Conservation (phyloP, 2,888 invertebrate species). For the Himalopsyche japonica region DNA sequence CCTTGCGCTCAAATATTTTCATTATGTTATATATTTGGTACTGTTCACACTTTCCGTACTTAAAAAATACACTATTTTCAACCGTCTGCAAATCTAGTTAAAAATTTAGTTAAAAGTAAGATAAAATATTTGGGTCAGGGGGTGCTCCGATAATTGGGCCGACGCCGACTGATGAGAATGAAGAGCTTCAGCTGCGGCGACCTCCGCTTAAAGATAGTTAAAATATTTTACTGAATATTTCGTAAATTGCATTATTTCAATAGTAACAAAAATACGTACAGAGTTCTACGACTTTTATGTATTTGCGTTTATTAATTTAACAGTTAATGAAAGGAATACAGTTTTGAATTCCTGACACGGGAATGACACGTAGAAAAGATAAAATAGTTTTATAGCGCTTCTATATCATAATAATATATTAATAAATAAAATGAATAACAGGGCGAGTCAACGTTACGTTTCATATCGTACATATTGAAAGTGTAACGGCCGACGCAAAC, state of each 20-base stretch:
- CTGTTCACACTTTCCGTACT: neutral
- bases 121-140: neutral
- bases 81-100: neutral
- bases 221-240: neutral
- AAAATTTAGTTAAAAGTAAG: neutral
- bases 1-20: neutral
- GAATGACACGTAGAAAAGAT: neutral
- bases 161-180: neutral
- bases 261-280: neutral
- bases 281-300: neutral
- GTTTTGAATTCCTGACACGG: neutral
- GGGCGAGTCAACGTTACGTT: neutral
- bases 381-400: neutral
- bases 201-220: neutral
- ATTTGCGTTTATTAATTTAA: neutral
- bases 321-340: neutral
- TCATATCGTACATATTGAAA: neutral
- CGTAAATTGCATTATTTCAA: neutral
- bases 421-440: neutral
- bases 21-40: neutral
- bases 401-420: neutral
- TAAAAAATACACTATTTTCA: neutral
- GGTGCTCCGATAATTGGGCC: neutral
- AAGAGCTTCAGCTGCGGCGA: neutral
- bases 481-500: neutral